Percentiles rank a stretch among this genome's conserved stretches.
phyloP scores from a whole-genome alignment of 2,888 invertebrate species.

The Eilema depressum region DNA sequence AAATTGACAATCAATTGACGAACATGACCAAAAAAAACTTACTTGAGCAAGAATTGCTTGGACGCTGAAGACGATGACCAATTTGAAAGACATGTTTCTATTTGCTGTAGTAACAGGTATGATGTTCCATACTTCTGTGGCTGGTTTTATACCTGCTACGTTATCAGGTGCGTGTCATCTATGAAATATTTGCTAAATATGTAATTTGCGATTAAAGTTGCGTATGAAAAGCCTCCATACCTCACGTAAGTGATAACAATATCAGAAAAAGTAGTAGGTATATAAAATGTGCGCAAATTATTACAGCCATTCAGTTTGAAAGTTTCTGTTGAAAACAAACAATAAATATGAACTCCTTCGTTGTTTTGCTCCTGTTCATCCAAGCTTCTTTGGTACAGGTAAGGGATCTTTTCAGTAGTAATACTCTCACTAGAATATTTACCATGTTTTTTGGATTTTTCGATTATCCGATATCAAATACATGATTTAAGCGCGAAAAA shows the following conservation, averaged over 20 bases:
- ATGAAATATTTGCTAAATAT: too few species aligned
- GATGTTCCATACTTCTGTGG: neutral
- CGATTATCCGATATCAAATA: too few species aligned
- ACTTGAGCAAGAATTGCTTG: neutral
- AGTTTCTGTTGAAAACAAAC: neutral
- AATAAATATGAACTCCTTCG: neutral
- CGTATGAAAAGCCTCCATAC: too few species aligned
- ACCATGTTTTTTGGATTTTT: too few species aligned
- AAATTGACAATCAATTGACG: too few species aligned
- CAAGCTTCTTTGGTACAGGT: slow-evolving; percentile 3
- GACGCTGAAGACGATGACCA: neutral
- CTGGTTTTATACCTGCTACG: neutral
- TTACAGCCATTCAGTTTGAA: neutral
- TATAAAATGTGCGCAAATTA: neutral
- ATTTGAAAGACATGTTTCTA: neutral
- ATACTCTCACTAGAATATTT: too few species aligned
- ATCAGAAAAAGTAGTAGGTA: too few species aligned
- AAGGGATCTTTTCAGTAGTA: neutral
- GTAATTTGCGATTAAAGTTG: too few species aligned
- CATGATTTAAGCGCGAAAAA: too few species aligned
- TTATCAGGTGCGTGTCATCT: too few species aligned
- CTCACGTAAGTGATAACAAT: too few species aligned
- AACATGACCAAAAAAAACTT: too few species aligned
- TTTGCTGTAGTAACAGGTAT: neutral
- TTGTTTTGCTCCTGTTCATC: neutral